Conservation (phyloP, 1,140 invertebrate species). For the Halyomorpha halys region DNA sequence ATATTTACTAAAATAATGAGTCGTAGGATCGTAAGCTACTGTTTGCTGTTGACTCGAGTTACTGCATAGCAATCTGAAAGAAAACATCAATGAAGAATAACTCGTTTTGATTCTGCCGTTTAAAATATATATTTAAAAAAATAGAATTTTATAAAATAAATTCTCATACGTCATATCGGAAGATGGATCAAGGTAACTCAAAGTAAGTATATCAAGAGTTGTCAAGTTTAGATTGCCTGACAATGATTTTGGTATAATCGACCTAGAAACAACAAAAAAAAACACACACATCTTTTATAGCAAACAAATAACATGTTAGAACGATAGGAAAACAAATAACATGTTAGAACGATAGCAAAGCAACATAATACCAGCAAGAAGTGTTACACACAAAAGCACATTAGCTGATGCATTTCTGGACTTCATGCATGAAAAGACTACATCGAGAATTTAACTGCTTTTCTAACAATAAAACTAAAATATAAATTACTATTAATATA, state of each 20-base stretch:
- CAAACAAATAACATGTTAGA: no score
- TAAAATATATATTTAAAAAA: neutral
- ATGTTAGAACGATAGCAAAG: neutral
- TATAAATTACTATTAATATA: no score
- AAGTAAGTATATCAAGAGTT: constrained; percentile 32
- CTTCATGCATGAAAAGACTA: no score
- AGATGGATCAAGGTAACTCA: constrained; percentile 32
- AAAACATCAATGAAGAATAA: neutral
- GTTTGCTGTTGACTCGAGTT: constrained; percentile 21
- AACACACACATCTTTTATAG: constrained; percentile 2
- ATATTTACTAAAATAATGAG: constrained; percentile 82
- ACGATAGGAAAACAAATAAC: neutral
- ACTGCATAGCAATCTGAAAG: constrained; percentile 1
- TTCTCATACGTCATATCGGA: constrained; percentile 32
- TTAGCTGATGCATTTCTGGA: no score
- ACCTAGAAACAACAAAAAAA: constrained; percentile 44
- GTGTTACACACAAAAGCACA: no score
- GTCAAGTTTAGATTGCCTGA: constrained; percentile 60
- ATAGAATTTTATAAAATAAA: neutral
- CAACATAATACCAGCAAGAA: neutral
- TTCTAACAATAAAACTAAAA: no score
- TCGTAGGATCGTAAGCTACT: constrained; percentile 62
- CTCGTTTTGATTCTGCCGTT: neutral
- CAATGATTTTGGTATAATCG: constrained; percentile 85
- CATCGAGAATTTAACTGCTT: no score